A percentile compares a stretch with the other conserved stretches of the same genome.
Evolutionary conservation across 2,888 invertebrate species (phyloP).

Genomic region (Hedychridium roseum): DNA sequence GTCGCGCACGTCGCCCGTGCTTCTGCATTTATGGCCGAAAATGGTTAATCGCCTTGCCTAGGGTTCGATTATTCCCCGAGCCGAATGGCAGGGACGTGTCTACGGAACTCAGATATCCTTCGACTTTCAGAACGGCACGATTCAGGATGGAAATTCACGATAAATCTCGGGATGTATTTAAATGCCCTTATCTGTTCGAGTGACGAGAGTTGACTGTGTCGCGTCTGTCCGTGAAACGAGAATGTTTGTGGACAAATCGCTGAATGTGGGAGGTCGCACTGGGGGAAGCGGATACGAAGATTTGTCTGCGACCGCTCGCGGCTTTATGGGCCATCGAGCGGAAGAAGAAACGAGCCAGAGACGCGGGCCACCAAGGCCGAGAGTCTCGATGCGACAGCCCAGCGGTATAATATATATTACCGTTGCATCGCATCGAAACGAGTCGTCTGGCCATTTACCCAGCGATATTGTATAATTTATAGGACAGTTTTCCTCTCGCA

Average conservation of each 20-base stretch:
- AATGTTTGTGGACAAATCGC: no score
- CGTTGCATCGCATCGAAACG: conserved; percentile 15
- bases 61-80: conserved; percentile 4
- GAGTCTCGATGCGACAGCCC: conserved; percentile 12
- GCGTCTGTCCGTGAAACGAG: no score
- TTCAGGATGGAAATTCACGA: no score
- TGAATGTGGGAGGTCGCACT: conserved; percentile 16
- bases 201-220: no score
- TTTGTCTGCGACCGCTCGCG: conserved; percentile 3
- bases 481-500: conserved; percentile 18
- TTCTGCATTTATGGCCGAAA: not conserved
- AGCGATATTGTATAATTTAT: conserved; percentile 35
- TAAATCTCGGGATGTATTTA: no score
- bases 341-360: conserved; percentile 6
- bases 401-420: conserved; percentile 27
- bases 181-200: no score
- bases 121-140: no score
- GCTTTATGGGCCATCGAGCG: conserved; percentile 14
- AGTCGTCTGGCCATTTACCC: conserved; percentile 21
- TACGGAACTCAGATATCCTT: no score
- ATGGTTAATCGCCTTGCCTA: not conserved
- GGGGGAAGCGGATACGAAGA: conserved; percentile 13
- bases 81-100: no score
- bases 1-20: not conserved
- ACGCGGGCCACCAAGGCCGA: conserved; percentile 1